Evolutionary conservation across 2,888 invertebrate genomes (phyloP), one percentile per base, ranked within the genome.

Genomic region (Erebia ligea): DNA sequence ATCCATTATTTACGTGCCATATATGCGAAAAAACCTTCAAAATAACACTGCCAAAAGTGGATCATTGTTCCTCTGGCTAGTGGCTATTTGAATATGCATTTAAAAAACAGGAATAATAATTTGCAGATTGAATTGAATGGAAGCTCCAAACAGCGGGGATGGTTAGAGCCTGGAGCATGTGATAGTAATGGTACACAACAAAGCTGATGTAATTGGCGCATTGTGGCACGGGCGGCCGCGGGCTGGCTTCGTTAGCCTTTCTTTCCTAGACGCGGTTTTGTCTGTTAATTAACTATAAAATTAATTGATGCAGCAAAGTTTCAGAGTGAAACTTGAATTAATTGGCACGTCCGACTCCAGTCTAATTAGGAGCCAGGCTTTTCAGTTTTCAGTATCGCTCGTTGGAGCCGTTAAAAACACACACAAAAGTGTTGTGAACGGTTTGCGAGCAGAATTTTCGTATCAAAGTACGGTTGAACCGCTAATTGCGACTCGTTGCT

Each of bases 271-370:
- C 86, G 88, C 86, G 88, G 92, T 90, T 91, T 92, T 90, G 92
- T 91, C 89, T 88, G 90, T 92, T 93, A 93, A 93, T 93, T 93
- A 93, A 92, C 92, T 93, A 92, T 92, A 92, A 93, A 93, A 93
- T 93, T 93, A 93, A 93, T 93, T 93, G 93, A 93, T 91, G 93
- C 90, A 87, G 92, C 90, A 91, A 93, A 93, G 90, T 93, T 93
- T 91, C 90, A 88, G 88, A 91, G 91, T 90, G 91, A 93, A 93
- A 93, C 93, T 92, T 92, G 92, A 93, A 92, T 93, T 93, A 93
- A 93, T 93, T 93, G 93, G 92, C 91, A 90, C 90, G 93, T 93
- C 93, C 91, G 91, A 91, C 91, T 92, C 88, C 90, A 87, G 91
- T 90, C 93, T 93, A 93, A 93, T 93, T 93, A 93, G 93, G 89